A percentile compares a stretch with the other conserved stretches of the same genome.
Conservation (phyloP, 2,113 vertebrate species). For the Arvicanthis niloticus region DNA sequence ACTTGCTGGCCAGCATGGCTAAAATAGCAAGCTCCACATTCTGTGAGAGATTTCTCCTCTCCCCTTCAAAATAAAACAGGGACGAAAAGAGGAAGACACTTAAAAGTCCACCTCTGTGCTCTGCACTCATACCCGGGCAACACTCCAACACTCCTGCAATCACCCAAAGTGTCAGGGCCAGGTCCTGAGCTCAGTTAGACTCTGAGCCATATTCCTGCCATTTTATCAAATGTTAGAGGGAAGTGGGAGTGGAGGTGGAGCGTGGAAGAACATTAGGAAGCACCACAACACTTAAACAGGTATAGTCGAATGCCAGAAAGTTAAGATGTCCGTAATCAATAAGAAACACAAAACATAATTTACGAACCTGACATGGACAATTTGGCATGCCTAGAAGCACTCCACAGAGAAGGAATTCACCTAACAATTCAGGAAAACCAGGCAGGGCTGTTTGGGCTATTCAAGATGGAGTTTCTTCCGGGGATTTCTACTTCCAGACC, state of each 20-base stretch:
- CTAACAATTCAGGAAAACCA: not conserved
- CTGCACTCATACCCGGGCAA: not conserved
- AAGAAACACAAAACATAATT: not conserved
- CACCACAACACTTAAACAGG: not conserved
- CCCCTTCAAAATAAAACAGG: not conserved
- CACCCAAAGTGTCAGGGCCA: not conserved
- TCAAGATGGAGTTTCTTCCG: not conserved
- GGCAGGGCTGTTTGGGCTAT: not conserved
- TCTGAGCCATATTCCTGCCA: not conserved
- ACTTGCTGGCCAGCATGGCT: not conserved
- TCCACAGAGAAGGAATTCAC: not conserved
- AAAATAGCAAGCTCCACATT: not conserved
- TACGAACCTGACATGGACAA: not conserved
- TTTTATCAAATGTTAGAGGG: not conserved
- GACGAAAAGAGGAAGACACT: not conserved
- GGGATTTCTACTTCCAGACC: not conserved
- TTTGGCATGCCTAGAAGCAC: not conserved
- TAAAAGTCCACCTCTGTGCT: not conserved
- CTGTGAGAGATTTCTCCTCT: not conserved
- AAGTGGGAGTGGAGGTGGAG: not conserved
- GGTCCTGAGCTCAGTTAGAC: not conserved
- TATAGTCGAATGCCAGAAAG: not conserved
- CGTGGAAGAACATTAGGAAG: not conserved
- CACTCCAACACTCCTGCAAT: not conserved
- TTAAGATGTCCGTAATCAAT: not conserved